phyloP scores from a whole-genome alignment of 2,888 invertebrate genomes.

The Sarcophaga variegata region DNA sequence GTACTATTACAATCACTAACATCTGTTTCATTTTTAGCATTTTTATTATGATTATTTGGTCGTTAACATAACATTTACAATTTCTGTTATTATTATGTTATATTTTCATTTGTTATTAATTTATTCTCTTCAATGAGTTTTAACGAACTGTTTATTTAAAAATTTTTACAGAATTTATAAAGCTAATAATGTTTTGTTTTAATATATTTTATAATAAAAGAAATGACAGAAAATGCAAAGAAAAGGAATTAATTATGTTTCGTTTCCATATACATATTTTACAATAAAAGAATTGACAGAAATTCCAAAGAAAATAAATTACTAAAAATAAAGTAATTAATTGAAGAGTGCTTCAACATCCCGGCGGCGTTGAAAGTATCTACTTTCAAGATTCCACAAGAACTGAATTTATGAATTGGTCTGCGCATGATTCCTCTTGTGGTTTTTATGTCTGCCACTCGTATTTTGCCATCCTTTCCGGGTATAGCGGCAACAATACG shows the following conservation, averaged over 20 bases:
- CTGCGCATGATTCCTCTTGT: constrained; percentile 47
- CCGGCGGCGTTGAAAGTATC: constrained; percentile 20
- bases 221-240: too few species aligned
- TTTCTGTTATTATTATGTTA: too few species aligned
- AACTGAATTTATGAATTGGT: constrained; percentile 39
- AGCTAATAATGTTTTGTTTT: not conserved
- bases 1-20: too few species aligned
- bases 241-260: not conserved
- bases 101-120: too few species aligned
- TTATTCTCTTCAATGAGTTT: constrained; percentile 7
- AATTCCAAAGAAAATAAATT: not conserved
- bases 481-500: constrained; percentile 16
- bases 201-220: too few species aligned
- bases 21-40: too few species aligned
- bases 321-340: not conserved
- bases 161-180: not conserved
- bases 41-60: too few species aligned
- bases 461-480: constrained; percentile 22
- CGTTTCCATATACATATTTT: not conserved
- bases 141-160: constrained; percentile 2
- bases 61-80: too few species aligned
- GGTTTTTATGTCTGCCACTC: constrained; percentile 50
- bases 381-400: constrained; percentile 16
- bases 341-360: constrained; percentile 5
- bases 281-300: not conserved